Conservation (phyloP, 2,797 vertebrate species). For the Sphaeramia orbicularis region DNA sequence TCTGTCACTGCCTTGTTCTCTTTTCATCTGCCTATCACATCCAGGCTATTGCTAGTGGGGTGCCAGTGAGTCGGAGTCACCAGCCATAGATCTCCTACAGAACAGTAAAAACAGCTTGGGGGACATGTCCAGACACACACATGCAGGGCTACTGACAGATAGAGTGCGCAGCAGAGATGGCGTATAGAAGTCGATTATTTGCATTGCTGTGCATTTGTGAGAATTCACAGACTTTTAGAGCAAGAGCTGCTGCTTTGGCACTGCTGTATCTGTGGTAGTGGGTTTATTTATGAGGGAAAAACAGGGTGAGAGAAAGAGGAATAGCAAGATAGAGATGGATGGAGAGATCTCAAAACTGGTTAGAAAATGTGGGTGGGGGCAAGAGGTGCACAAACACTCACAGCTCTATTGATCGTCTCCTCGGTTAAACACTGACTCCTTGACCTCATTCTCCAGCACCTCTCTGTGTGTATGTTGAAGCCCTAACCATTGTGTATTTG, state of each 20-base stretch:
- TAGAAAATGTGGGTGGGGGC: constrained; percentile 60
- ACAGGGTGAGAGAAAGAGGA: background rate
- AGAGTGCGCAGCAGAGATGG: constrained; percentile 15
- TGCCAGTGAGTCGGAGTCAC: constrained; percentile 67
- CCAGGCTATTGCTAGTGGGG: constrained; percentile 66
- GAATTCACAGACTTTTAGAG: constrained; percentile 10
- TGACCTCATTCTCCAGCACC: constrained; percentile 71
- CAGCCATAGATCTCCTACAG: constrained; percentile 63
- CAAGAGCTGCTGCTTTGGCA: constrained; percentile 14
- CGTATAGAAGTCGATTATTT: background rate
- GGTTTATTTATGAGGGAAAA: constrained; percentile 21
- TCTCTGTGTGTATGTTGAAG: constrained; percentile 24
- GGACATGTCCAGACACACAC: constrained; percentile 52
- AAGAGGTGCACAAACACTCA: constrained; percentile 66
- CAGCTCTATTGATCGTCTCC: constrained; percentile 74
- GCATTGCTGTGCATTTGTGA: constrained; percentile 2
- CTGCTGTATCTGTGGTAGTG: background rate
- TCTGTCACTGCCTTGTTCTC: constrained; percentile 75
- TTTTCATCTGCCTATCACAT: constrained; percentile 79
- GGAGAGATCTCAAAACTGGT: constrained; percentile 46
- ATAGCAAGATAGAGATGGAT: constrained; percentile 17
- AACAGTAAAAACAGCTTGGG: constrained; percentile 53
- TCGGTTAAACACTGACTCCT: constrained; percentile 71
- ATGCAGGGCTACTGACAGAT: constrained; percentile 33
- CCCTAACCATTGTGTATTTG: constrained; percentile 48